Percentiles rank a stretch among this genome's conserved stretches.
phyloP scores from a whole-genome alignment of 2,888 invertebrate genomes.

The Lobophora halterata region DNA sequence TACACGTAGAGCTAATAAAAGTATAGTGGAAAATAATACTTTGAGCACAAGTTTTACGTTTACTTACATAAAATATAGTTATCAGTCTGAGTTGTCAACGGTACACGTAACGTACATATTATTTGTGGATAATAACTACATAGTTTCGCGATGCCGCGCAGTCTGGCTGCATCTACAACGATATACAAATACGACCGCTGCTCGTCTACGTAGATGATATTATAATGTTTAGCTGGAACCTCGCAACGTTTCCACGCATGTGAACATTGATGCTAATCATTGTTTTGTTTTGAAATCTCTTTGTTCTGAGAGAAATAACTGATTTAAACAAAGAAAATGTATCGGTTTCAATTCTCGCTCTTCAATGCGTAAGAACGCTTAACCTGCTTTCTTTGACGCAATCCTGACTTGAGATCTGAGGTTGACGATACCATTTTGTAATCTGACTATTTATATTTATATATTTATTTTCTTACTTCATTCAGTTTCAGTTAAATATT shows the following conservation, averaged over 20 bases:
- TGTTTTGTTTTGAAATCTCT: slow-evolving; percentile 21
- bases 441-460: too few species aligned
- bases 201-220: slow-evolving; percentile 22
- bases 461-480: too few species aligned
- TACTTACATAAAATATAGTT: too few species aligned
- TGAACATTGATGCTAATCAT: slow-evolving; percentile 26
- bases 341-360: slow-evolving; percentile 19
- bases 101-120: too few species aligned
- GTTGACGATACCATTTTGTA: slow-evolving; percentile 7
- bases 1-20: slow-evolving; percentile 3
- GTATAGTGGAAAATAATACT: slow-evolving; percentile 7
- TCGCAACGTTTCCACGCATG: slow-evolving; percentile 13
- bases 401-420: slow-evolving; percentile 3
- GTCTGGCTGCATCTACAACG: slow-evolving; percentile 31
- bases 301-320: slow-evolving; percentile 15
- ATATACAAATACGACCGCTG: slow-evolving; percentile 12
- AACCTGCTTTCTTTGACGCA: slow-evolving; percentile 17
- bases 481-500: too few species aligned
- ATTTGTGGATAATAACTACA: slow-evolving; percentile 26
- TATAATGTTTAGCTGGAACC: slow-evolving; percentile 11
- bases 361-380: slow-evolving; percentile 18
- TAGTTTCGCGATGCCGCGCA: slow-evolving; percentile 36
- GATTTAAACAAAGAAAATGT: slow-evolving; percentile 10
- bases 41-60: slow-evolving; percentile 25
- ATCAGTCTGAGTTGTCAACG: slow-evolving; percentile 34